Conservation (phyloP, 2,113 vertebrate genomes). For the Uria lomvia region DNA sequence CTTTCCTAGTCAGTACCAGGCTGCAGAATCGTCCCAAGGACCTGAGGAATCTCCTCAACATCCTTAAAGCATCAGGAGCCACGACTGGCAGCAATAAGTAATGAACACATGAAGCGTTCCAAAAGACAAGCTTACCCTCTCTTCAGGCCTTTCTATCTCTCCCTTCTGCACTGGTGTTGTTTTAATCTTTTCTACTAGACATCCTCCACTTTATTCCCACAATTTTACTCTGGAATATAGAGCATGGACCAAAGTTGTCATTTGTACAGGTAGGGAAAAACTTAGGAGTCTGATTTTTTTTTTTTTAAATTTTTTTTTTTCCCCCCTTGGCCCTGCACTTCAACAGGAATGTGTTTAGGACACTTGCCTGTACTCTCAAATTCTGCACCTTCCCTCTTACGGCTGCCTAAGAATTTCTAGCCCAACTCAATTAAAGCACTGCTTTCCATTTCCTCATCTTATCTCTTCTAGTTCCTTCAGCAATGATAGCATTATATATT, state of each 20-base stretch:
- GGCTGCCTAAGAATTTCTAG: neutral
- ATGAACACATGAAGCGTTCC: neutral
- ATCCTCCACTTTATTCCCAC: neutral
- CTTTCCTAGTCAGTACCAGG: too few species aligned
- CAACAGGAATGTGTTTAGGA: neutral
- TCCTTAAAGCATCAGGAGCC: neutral
- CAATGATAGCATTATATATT: neutral
- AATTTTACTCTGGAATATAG: neutral
- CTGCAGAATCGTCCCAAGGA: neutral
- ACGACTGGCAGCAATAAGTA: neutral
- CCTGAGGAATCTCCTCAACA: neutral
- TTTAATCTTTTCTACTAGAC: neutral
- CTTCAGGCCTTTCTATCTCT: neutral
- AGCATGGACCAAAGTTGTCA: neutral
- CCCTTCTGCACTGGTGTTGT: rapidly evolving
- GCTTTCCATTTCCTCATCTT: neutral
- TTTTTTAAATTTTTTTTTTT: neutral
- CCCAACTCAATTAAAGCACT: neutral
- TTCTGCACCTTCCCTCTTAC: neutral
- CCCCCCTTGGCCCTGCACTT: neutral
- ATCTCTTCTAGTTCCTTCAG: neutral
- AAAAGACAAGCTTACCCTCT: neutral
- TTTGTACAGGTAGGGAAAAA: neutral
- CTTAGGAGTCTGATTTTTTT: neutral
- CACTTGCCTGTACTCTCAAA: neutral